Percentiles rank a stretch among this genome's conserved stretches.
phyloP scores from a whole-genome alignment of 1,140 invertebrate species.

The Macrobrachium nipponense region DNA sequence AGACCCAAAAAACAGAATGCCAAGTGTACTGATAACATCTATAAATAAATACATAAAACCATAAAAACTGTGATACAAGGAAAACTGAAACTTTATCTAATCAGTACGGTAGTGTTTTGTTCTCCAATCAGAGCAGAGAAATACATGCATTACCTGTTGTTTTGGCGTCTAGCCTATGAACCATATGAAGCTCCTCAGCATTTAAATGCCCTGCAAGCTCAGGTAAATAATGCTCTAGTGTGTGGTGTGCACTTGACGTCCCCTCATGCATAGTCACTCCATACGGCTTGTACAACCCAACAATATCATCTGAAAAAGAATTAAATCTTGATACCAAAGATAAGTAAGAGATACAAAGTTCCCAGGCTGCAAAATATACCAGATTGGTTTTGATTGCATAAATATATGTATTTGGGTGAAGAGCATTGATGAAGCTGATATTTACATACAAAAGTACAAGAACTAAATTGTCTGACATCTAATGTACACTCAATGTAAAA shows the following conservation, averaged over 20 bases:
- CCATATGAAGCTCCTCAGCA: constrained; percentile 68
- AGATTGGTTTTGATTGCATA: no score
- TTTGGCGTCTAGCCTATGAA: constrained; percentile 73
- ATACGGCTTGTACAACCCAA: constrained; percentile 60
- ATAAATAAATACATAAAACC: constrained; percentile 65
- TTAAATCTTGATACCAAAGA: no score
- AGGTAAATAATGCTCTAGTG: constrained; percentile 67
- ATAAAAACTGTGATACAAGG: constrained; percentile 70
- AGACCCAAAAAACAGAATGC: constrained; percentile 66
- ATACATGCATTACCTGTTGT: constrained; percentile 69
- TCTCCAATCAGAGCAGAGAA: no score
- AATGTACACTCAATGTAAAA: no score
- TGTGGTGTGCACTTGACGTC: constrained; percentile 64
- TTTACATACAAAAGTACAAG: no score
- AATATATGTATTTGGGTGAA: no score
- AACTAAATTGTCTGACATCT: no score
- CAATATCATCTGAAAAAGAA: constrained; percentile 53
- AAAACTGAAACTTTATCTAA: constrained; percentile 68
- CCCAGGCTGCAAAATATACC: no score
- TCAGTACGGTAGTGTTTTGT: no score
- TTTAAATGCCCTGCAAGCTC: constrained; percentile 66
- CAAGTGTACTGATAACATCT: constrained; percentile 67
- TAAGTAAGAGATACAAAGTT: no score
- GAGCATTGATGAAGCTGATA: no score
- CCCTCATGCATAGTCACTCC: constrained; percentile 48